Evolutionary conservation across 2,113 vertebrate species (phyloP), one percentile per base, ranked within the genome.

Genomic region (Willisornis vidua): DNA sequence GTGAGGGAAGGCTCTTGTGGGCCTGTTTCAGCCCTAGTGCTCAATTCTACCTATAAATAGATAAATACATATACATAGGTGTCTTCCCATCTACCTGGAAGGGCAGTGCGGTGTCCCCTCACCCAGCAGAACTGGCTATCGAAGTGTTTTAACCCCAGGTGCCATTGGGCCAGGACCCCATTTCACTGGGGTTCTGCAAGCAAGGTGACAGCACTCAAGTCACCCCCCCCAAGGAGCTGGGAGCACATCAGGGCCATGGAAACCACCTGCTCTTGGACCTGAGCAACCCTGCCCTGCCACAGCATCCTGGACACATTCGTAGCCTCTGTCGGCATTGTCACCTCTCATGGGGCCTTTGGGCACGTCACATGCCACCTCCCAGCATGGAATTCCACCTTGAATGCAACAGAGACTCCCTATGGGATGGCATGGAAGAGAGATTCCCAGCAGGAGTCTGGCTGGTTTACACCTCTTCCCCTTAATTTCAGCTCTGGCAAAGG

Each of bases 301-400:
- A 54, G 63, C 39, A 24, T 15, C 48, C 0, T 4, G 76, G 29
- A 43, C 2, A 3, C 0, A 0, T 26, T 17, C 7, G 0, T 25
- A 37, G 57, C 39, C 72, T 75, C 58, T 76, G 33, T 35, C 66
- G 3, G 0, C 33, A 2, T 39, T 54, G 54, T 33, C 59, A 78
- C 12, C 29, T 85, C 54, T 18, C 25, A 1, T 1, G 5, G 57
- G 54, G 41, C 45, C 72, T 31, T 76, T n/a, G 59, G 70, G 39
- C 39, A 39, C 39, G 33, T 52, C 85, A 49, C 39, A 33, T 15
- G 63, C 48, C 65, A 61, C 46, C 58, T 87, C 48, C 51, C 52
- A 57, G 57, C 6, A 2, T 2, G 10, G 65, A 85, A 89, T 72
- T 75, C 52, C 58, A 45, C 59, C 82, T 49, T 61, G 80, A 75